Base-by-base conservation (phyloP, 2,113 vertebrate genomes). In the Gadus macrocephalus region DNA sequence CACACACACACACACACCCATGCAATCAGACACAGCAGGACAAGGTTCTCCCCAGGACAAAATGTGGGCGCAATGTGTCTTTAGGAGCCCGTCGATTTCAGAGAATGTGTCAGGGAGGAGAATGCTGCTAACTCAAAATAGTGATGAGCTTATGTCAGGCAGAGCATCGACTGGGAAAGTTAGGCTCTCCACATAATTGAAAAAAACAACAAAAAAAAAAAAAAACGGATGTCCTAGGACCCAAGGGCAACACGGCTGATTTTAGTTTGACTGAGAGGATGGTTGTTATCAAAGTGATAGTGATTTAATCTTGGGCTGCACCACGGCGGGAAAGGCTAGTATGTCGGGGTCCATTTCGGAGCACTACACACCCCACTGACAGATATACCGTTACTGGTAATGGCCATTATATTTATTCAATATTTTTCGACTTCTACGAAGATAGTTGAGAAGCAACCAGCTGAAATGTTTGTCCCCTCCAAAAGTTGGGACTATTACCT, bases 21-120 rank as follows among this genome's bases (percentile, higher is more conserved):
- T 85, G 85, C 90, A 92, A 91, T 90, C 91, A 91, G 88, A 69
- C 85, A 80, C 83, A 90, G 80, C 78, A 82, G 74, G 75, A 81
- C 63, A n/a, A 49, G 55, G 20, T 67, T 77, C 65, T 70, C 55
- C 65, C 70, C 74, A 68, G 73, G 81, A 73, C 78, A 74, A 81
- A 90, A 91, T 85, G 86, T 91, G 88, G 87, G 75, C 31, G 79
- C 85, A 92, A 90, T 75, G 72, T 91, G 87, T 84, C 67, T 78
- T 78, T 71, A 60, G 42, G 74, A 83, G 81, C 71, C 77, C 74
- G 66, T 61, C 81, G 81, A 81, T 79, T 86, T 82, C 78, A 78
- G 76, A 84, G 71, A 87, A 84, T 71, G 68, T 72, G 62, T 79
- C 66, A 66, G 69, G 56, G 67, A 72, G 56, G 53, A 59, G 22